Base-by-base conservation (phyloP, 1,140 invertebrate species). In the Brachionus plicatilis region DNA sequence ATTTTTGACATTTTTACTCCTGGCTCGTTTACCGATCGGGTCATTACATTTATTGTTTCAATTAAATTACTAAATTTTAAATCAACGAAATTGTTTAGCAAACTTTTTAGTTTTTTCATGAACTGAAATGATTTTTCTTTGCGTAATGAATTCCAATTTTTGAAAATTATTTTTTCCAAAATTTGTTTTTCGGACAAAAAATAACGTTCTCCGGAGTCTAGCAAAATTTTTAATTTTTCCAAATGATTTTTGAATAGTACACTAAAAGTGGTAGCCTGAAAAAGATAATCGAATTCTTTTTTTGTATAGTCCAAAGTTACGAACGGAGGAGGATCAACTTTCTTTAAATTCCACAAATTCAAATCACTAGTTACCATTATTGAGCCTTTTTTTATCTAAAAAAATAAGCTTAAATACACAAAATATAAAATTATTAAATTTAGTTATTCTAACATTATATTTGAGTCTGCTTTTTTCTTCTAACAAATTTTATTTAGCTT, bases 81-180 rank as follows among this genome's bases (percentile, higher is more conserved):
- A 8, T 27, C 3, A 12, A 82, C 2, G 41, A 33, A 68, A 29
- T 41, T 12, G 3, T 33, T 82, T 29, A 82, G 37, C 27, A 43
- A 43, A 9, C 43, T n/a, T 47, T 60, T 68, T 33, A 82, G n/a
- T 47, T 82, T 82, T 47, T 82, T 82, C 79, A 82, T 60, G 33
- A 43, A 68, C 33, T 82, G 79, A 11, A 82, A 8, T 6, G 53
- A 60, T 65, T 68, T 82, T 82, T 82, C 79, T 82, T 82, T 82
- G 12, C 79, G 50, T 14, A 82, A 47, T 17, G 79, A 17, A 68
- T 82, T 82, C 79, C 79, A 82, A 68, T 82, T 60, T 65, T 82
- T 82, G 17, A 65, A 82, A 60, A 82, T 68, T 37, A 82, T 6
- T 12, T 68, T 60, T 20, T 82, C 79, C 11, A 76, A 50, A 12